Conservation (phyloP, 2,113 vertebrate genomes). For the Grantiella picta region DNA sequence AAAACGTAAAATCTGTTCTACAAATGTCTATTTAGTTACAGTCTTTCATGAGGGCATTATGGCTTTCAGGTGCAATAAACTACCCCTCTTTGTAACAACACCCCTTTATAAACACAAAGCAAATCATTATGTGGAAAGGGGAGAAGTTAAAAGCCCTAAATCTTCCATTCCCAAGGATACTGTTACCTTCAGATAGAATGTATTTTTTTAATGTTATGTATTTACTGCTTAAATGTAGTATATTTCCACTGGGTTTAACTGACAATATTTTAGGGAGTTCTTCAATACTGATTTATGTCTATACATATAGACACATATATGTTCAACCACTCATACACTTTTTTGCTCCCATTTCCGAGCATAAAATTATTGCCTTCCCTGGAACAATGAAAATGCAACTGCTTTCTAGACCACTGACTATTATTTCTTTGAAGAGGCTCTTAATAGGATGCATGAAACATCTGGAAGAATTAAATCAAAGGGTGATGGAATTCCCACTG, state of each 20-base stretch:
- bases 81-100: slow-evolving; percentile 52
- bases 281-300: slow-evolving; percentile 61
- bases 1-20: slow-evolving; percentile 7
- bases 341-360: slow-evolving; percentile 55
- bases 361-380: slow-evolving; percentile 49
- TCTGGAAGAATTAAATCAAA: slow-evolving; percentile 74
- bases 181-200: slow-evolving; percentile 49
- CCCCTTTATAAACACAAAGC: slow-evolving; percentile 58
- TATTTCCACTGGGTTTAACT: slow-evolving; percentile 36
- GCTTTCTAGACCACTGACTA: slow-evolving; percentile 30
- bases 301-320: slow-evolving; percentile 16
- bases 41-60: slow-evolving; percentile 28
- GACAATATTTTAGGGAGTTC: slow-evolving; percentile 51
- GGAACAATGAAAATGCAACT: slow-evolving; percentile 54
- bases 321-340: slow-evolving; percentile 20
- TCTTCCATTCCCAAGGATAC: slow-evolving; percentile 60
- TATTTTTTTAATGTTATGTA: slow-evolving; percentile 50
- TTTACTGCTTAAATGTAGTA: slow-evolving; percentile 56
- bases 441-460: slow-evolving; percentile 67
- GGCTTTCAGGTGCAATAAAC: slow-evolving; percentile 54
- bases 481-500: slow-evolving; percentile 62
- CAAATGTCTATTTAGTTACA: slow-evolving; percentile 32
- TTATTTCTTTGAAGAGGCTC: slow-evolving; percentile 61
- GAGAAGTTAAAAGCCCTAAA: slow-evolving; percentile 68
- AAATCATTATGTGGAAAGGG: slow-evolving; percentile 57